Base-by-base conservation (phyloP, 2,113 vertebrate species). In the Microcebus lehilahytsara region DNA sequence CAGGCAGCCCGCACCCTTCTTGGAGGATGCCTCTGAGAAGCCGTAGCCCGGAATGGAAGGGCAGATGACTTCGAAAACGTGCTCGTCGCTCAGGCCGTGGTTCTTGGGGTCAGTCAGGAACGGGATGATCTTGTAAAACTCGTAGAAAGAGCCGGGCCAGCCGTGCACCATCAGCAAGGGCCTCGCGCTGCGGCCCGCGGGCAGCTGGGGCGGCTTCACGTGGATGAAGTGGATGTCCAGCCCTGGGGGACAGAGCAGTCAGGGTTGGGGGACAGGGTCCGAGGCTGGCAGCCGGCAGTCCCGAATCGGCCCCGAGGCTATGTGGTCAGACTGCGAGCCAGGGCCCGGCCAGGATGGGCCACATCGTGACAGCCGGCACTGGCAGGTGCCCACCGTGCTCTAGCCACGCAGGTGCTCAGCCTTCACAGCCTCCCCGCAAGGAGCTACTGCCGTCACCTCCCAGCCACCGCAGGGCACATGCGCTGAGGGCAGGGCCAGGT, bases 1-100 rank as follows among this genome's bases (percentile, higher is more conserved):
- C 46, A 46, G 42, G 46, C 46, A 49, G 46, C 46, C 46, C 60
- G 0, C 98, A 99, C 99, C 99, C 98, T 98, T 98, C 37, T 99
- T 99, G 97, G 98, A 98, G 16, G 99, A 97, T 14, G 99, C 98
- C 93, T 99, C 98, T 0, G 99, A 99, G 97, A 99, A 99, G 64
- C 98, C 97, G 2, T 99, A 99, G 22, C 99, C 99, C 67, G 99
- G 99, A 75, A 99, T 99, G 66, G 99, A 99, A 6, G 99, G 99
- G 83, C 99, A 99, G 96, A 99, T 97, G 16, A 99, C 97, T 95
- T 99, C 98, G 89, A 99, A 99, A 74, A 98, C 0, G 0, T 98
- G 98, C 56, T 99, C 95, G 0, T 97, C 95, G 0, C 97, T 87
- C 66, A 99, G 97, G 64, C 98, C 97, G 0, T 99, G 98, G 94